Base-by-base conservation (phyloP, 1,140 invertebrate genomes). In the Eupristina koningsbergeri region DNA sequence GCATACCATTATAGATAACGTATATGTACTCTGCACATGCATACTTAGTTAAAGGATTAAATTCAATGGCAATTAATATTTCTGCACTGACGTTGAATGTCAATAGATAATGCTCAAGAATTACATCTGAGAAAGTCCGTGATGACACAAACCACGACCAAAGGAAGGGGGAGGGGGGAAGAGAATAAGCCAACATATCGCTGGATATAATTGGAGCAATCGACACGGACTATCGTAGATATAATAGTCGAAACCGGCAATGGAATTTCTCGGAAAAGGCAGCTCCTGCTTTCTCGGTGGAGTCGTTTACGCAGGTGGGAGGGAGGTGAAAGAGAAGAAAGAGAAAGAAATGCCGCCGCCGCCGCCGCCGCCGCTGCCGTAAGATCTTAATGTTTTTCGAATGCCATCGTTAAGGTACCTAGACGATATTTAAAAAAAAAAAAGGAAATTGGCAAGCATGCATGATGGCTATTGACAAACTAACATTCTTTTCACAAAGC, bases 181-280 rank as follows among this genome's bases (percentile, higher is more conserved):
- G n/a, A 61, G 58, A 67, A 34, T 47, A 26, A 2, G 36, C 36
- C 77, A 31, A 34, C 5, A 50, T 34, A 80, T 80, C 78, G 31
- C 7, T 47, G 64, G 78, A 69, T 58, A 71, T 80, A 80, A 80
- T 71, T 80, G 78, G 78, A 80, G 67, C 67, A 34, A 80, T 71
- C 29, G 64, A 45, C 50, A 50, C n/a, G 41, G 31, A 26, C 29
- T 64, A 29, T 41, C 61, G 34, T 31, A 45, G 58, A 15, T 79
- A 79, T 47, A 79, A 79, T 79, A 67, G 22, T 31, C 31, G 0
- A 17, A 64, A 36, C 29, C 26, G 34, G 36, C 6, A 63, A 45
- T 19, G 45, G 63, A 69, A 80, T 69, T 80, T 80, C 78, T 80
- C 41, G 53, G 64, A 69, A 80, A 80, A 80, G 45, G 6, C 63